Base-by-base conservation (phyloP, 1,140 invertebrate species). In the Caenorhabditis briggsae region DNA sequence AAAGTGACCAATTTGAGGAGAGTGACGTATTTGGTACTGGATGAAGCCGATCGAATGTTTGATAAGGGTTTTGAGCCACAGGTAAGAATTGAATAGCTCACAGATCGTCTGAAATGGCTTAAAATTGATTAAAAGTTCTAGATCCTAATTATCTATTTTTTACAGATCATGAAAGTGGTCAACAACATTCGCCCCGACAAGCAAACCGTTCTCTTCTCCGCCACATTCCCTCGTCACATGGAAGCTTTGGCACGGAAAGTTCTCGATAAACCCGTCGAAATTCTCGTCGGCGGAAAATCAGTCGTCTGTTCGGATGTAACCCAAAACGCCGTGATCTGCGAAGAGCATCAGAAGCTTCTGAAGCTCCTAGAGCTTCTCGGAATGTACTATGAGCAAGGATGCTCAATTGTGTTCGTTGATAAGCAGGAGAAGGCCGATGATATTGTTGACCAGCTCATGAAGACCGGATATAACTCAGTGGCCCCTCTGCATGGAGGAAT, bases 31-130 rank as follows among this genome's bases (percentile, higher is more conserved):
- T 95, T 99, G 50, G 98, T 99, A 0, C 93, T 99, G 2, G 98
- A 99, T 93, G 98, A 99, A 93, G 98, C 98, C 2, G 98, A 99
- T 93, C 94, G 98, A 53, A 99, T 99, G 98, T 99, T 99, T 92
- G 98, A 99, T 92, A 98, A 99, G 97, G 98, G 98, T 20, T 99
- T 99, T 93, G 98, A 99, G 93, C 98, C 98, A 7, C 98, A 99
- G 94, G 86, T 87, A 41, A 48, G 43, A 41, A 2, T 58, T 82
- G 33, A 33, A 33, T 8, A 14, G 65, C 23, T 53, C 18, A n/a
- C 3, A 11, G 0, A 53, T 20, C 1, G 20, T 43, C 8, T 82
- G 5, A 8, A 8, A 20, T 41, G 20, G 16, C 64, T 48, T 46
- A 82, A 50, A 50, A 82, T 3, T 33, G 33, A 33, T 33, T 33